Evolutionary conservation across 2,797 vertebrate genomes (phyloP).

Genomic region (Mallotus villosus): DNA sequence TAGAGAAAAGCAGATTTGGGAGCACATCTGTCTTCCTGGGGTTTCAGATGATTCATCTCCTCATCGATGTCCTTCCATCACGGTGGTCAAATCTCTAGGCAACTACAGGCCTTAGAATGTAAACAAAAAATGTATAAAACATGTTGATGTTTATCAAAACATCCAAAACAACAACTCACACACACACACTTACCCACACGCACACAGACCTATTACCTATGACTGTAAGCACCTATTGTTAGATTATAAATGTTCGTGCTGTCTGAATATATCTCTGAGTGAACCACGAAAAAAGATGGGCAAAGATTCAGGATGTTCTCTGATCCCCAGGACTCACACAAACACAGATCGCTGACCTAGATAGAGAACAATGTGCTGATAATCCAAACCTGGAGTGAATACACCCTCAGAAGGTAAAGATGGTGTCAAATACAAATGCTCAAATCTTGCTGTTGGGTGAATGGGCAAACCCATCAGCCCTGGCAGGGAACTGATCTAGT

Average conservation of each 20-base stretch:
- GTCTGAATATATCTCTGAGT: not conserved
- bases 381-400: not conserved
- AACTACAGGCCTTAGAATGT: not conserved
- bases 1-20: no score
- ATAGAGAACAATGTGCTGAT: not conserved
- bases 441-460: no score
- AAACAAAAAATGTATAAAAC: not conserved
- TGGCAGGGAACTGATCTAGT: no score
- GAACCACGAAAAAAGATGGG: not conserved
- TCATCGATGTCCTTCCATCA: not conserved
- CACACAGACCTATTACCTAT: not conserved
- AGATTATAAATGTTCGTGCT: no score
- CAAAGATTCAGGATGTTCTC: not conserved
- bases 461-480: no score
- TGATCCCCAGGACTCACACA: not conserved
- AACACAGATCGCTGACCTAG: not conserved
- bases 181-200: not conserved
- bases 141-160: slow-evolving; percentile 4
- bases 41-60: not conserved
- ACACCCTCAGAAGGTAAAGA: no score
- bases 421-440: no score
- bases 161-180: not conserved
- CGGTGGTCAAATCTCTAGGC: not conserved
- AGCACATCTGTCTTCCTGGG: not conserved
- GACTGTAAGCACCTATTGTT: no score